A percentile compares a stretch with the other conserved stretches of the same genome.
These are phyloP conservation scores for Lophius piscatorius DNA, from an alignment of 2,113 vertebrate genomes.

Conservation along the genomic window DNA sequence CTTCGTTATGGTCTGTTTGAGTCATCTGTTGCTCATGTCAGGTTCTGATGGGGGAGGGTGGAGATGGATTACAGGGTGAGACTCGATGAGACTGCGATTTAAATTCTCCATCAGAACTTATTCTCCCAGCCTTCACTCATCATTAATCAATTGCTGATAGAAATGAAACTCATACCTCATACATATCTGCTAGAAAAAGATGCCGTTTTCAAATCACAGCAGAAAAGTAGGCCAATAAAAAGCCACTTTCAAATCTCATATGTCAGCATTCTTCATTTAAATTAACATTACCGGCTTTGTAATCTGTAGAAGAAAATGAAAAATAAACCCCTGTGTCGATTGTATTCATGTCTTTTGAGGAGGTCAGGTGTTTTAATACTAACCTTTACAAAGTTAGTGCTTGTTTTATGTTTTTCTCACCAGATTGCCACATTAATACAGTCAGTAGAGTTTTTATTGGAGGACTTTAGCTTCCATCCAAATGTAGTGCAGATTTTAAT, in stretches of 20 bases:
- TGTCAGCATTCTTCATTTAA: not conserved
- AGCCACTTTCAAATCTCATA: not conserved
- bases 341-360: conserved; percentile 14
- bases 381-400: no score
- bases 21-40: conserved; percentile 40
- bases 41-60: conserved; percentile 28
- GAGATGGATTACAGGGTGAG: conserved; percentile 52
- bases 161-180: no score
- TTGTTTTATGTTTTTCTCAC: no score
- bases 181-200: no score
- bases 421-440: no score
- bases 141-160: conserved; percentile 33
- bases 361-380: not conserved
- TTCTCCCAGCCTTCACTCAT: conserved; percentile 33
- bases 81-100: conserved; percentile 55
- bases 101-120: conserved; percentile 51
- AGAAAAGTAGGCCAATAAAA: no score
- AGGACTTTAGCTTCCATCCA: no score
- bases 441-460: no score
- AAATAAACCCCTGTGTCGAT: not conserved
- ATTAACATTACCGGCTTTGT: conserved; percentile 1
- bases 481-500: no score
- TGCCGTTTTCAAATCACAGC: no score
- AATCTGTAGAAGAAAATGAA: conserved; percentile 14
- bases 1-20: conserved; percentile 35